phyloP scores from a whole-genome alignment of 2,113 vertebrate genomes.

The Dromaius novaehollandiae region DNA sequence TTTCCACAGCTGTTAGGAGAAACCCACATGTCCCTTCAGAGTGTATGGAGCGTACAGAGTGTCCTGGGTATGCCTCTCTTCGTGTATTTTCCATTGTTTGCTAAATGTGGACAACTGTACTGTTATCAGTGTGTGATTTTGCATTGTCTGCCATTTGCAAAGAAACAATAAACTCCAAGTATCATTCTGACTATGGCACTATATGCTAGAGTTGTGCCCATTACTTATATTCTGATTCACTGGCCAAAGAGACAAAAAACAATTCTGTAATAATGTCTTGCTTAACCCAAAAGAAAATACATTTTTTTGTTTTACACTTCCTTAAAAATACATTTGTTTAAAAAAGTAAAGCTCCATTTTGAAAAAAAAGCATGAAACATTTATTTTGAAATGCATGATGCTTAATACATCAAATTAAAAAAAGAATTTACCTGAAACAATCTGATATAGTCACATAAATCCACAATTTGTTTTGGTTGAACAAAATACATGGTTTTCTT shows the following conservation, averaged over 20 bases:
- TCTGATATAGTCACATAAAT: not conserved
- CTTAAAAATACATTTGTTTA: not conserved
- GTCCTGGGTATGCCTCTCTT: not conserved
- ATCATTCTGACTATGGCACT: not conserved
- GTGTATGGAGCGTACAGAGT: not conserved
- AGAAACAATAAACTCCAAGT: not conserved
- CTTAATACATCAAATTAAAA: not conserved
- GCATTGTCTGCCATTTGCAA: not conserved
- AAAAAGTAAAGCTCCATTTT: not conserved
- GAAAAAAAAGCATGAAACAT: not conserved
- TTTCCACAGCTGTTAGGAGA: not conserved
- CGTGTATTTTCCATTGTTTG: not conserved
- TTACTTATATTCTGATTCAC: not conserved
- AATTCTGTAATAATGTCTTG: not conserved
- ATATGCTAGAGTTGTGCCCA: not conserved
- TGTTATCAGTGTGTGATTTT: not conserved
- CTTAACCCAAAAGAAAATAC: not conserved
- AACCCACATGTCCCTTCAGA: not conserved
- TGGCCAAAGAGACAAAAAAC: not conserved
- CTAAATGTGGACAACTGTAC: not conserved
- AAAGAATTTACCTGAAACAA: slow-evolving; percentile 15
- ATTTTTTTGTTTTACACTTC: not conserved
- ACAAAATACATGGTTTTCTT: not conserved
- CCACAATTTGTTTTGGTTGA: not conserved
- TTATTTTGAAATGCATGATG: not conserved